Evolutionary conservation across 2,113 vertebrate species (phyloP).

Genomic region (Orycteropus afer): DNA sequence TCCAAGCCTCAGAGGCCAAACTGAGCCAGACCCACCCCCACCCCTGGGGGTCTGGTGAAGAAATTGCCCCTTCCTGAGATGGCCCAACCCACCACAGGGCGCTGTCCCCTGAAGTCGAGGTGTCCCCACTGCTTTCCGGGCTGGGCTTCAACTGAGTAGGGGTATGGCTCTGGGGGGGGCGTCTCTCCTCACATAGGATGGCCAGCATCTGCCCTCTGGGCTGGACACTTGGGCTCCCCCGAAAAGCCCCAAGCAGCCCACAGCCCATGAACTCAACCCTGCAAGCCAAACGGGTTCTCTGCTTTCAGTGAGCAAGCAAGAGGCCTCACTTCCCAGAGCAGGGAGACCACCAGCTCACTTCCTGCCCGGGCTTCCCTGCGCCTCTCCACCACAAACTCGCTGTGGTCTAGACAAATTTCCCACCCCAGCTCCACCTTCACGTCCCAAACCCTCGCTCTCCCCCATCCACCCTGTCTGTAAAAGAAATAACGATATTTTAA

Average conservation of each 20-base stretch:
- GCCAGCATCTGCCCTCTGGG: neutral
- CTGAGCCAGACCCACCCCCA: neutral
- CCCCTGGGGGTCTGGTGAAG: fast-evolving
- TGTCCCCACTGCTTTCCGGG: too few species aligned
- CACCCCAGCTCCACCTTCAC: neutral
- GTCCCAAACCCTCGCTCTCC: neutral
- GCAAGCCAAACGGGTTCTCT: neutral
- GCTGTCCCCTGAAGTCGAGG: neutral
- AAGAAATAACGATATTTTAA: neutral
- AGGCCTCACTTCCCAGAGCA: fast-evolving
- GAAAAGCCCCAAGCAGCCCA: too few species aligned
- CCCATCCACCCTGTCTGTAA: neutral
- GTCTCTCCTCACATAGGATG: neutral
- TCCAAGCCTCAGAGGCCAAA: neutral
- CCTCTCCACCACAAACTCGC: neutral
- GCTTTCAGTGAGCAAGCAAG: neutral
- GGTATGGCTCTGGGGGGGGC: neutral
- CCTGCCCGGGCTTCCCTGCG: neutral
- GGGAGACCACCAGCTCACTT: neutral
- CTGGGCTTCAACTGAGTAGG: neutral
- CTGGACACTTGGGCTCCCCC: neutral
- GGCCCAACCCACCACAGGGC: neutral
- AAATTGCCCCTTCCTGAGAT: neutral
- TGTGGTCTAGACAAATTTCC: neutral
- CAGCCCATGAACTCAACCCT: neutral